Percentiles rank a stretch among this genome's conserved stretches.
Conservation (phyloP, 2,888 invertebrate genomes). For the Bellardia pandia region DNA sequence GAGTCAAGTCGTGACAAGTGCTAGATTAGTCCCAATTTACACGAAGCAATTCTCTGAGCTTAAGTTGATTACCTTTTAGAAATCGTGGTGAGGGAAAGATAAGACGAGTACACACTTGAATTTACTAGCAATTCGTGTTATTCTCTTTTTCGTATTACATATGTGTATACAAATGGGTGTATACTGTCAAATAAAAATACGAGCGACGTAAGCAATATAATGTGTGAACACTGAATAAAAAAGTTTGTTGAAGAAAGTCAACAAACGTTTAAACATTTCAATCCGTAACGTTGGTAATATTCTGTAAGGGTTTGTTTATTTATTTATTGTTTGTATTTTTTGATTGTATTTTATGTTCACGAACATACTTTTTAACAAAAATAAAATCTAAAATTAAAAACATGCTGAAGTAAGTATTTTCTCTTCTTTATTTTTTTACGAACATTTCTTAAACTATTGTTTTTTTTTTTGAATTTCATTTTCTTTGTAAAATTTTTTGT, state of each 20-base stretch:
- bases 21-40: conserved; percentile 1
- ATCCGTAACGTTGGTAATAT: neutral
- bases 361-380: neutral
- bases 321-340: neutral
- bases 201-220: no score
- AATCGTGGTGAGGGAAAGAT: no score
- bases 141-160: no score
- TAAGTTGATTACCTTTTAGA: no score
- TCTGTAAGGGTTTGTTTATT: neutral
- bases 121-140: no score
- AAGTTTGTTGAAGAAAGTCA: conserved; percentile 8
- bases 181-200: no score
- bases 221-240: no score
- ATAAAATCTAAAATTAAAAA: neutral
- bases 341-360: neutral
- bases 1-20: conserved; percentile 23
- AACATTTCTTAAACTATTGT: neutral
- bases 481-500: conserved; percentile 4
- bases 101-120: no score
- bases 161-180: no score
- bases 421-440: neutral
- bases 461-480: neutral
- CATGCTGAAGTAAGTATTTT: neutral
- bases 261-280: conserved; percentile 38
- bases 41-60: no score